phyloP scores from a whole-genome alignment of 2,113 vertebrate genomes.

The Ammodytes marinus region DNA sequence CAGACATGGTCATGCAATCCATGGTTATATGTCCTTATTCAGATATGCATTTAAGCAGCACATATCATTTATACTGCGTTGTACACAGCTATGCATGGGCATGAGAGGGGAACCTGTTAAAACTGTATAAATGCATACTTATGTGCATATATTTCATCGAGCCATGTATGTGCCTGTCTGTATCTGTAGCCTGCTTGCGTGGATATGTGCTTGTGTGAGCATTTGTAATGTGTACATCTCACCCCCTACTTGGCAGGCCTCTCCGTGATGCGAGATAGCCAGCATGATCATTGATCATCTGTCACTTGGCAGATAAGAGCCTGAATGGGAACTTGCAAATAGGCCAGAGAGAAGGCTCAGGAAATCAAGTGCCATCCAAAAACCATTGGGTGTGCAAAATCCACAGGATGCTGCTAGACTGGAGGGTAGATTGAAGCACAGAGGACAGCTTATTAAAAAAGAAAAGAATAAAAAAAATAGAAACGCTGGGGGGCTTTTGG shows the following conservation, averaged over 20 bases:
- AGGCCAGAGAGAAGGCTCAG: slow-evolving; percentile 59
- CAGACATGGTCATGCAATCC: slow-evolving; percentile 1
- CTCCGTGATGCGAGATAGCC: slow-evolving; percentile 39
- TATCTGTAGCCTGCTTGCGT: slow-evolving; percentile 5
- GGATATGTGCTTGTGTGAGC: slow-evolving; percentile 28
- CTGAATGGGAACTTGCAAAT: slow-evolving; percentile 52
- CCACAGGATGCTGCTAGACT: slow-evolving; percentile 51
- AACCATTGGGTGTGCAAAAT: slow-evolving; percentile 53
- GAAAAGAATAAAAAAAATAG: slow-evolving; percentile 1
- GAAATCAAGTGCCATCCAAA: slow-evolving; percentile 65
- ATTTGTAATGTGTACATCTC: slow-evolving; percentile 54
- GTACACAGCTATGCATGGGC: background rate
- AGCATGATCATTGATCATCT: slow-evolving; percentile 68
- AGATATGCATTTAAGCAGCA: slow-evolving; percentile 11
- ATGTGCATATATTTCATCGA: background rate
- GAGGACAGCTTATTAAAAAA: slow-evolving; percentile 32
- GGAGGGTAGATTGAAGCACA: slow-evolving; percentile 43
- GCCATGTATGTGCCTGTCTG: background rate
- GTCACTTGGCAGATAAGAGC: slow-evolving; percentile 65
- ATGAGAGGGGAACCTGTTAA: background rate
- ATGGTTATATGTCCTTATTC: slow-evolving; percentile 4
- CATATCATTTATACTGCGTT: slow-evolving; percentile 1
- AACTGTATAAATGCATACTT: background rate
- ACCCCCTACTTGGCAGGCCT: slow-evolving; percentile 52
- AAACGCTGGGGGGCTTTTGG: slow-evolving; percentile 38